These are phyloP conservation scores for Drosophila mayaguana DNA, from an alignment of 2,888 invertebrate genomes.

Conservation along the genomic window DNA sequence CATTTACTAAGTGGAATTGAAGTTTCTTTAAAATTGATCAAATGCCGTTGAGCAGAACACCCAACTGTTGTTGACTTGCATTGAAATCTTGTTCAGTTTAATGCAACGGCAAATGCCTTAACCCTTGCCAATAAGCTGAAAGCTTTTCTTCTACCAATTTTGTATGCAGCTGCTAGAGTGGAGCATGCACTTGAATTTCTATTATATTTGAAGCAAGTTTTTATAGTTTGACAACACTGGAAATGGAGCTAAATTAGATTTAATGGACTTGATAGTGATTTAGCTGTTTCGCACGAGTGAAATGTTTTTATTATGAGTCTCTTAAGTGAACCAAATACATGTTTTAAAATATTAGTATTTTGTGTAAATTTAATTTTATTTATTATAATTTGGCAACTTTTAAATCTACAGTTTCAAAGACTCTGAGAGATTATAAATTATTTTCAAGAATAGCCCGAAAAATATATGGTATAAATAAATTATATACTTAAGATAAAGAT, in stretches of 20 bases:
- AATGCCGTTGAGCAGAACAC: not conserved
- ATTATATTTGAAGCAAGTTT: not conserved
- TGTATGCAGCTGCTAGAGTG: not conserved
- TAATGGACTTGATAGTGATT: too few relatives aligned
- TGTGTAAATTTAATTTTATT: not conserved
- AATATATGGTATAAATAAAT: too few relatives aligned
- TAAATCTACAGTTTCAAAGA: too few relatives aligned
- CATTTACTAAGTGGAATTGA: constrained; percentile 4
- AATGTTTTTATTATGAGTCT: not conserved
- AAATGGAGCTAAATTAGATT: too few relatives aligned
- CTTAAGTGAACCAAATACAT: not conserved
- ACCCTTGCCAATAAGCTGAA: not conserved
- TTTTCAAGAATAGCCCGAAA: too few relatives aligned
- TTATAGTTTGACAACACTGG: constrained; percentile 4
- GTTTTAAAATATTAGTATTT: not conserved
- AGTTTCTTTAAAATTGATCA: constrained; percentile 1
- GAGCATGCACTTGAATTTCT: not conserved
- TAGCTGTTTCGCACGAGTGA: not conserved
- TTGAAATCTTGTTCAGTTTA: not conserved
- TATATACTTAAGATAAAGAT: too few relatives aligned
- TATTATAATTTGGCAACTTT: not conserved
- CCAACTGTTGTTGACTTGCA: not conserved
- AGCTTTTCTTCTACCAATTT: not conserved
- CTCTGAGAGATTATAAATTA: too few relatives aligned
- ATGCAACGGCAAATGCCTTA: not conserved